phyloP scores from a whole-genome alignment of 1,140 invertebrate species.

The Sarcophaga peregrina region DNA sequence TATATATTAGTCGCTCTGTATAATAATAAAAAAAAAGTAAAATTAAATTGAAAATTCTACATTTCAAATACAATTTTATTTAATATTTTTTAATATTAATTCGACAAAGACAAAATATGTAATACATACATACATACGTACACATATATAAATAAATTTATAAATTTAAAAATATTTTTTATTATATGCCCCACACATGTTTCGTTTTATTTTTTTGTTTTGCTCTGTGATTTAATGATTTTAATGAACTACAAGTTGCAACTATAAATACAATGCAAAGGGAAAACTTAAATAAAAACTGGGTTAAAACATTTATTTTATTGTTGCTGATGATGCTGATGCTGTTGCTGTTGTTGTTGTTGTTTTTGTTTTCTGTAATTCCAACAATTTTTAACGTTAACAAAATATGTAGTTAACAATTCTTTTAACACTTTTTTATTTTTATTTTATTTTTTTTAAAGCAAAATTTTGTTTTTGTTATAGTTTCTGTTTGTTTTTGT shows the following conservation, averaged over 20 bases:
- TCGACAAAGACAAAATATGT: too few relatives aligned
- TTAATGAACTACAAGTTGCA: background rate
- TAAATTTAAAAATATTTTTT: too few relatives aligned
- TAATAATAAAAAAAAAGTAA: too few relatives aligned
- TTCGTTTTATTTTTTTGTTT: background rate
- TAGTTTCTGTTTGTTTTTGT: background rate
- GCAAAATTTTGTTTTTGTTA: background rate
- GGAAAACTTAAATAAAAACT: background rate
- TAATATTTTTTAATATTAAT: too few relatives aligned
- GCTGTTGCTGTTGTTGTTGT: background rate
- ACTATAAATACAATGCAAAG: too few relatives aligned
- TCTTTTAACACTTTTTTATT: slow-evolving; percentile 41
- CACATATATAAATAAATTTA: background rate
- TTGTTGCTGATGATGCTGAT: background rate
- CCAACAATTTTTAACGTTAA: background rate
- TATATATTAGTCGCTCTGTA: too few relatives aligned
- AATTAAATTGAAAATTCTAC: too few relatives aligned
- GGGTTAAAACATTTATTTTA: slow-evolving; percentile 1
- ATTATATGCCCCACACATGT: too few relatives aligned
- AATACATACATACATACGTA: background rate
- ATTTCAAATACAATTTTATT: too few relatives aligned
- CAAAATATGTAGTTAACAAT: slow-evolving; percentile 36
- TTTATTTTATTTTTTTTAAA: too few relatives aligned
- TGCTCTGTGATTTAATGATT: background rate
- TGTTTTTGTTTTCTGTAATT: background rate